These are phyloP conservation scores for Plotosus lineatus DNA, from an alignment of 2,113 vertebrate genomes.

Conservation along the genomic window DNA sequence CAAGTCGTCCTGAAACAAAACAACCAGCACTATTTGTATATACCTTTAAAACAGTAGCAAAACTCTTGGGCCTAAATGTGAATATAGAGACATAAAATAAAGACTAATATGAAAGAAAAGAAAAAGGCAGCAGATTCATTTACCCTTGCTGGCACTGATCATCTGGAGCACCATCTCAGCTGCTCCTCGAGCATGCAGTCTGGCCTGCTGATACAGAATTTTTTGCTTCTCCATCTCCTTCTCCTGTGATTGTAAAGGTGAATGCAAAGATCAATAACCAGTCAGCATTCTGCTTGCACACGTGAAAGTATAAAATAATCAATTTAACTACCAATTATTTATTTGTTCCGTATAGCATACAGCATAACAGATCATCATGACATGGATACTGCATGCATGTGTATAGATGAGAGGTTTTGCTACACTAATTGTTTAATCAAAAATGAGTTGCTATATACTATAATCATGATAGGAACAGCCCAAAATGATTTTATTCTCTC, in stretches of 20 bases:
- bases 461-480: background rate
- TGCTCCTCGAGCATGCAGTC: constrained; percentile 92
- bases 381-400: background rate
- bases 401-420: background rate
- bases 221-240: constrained; percentile 99
- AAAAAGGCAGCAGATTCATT: background rate
- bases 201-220: constrained; percentile 94
- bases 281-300: background rate
- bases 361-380: background rate
- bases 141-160: constrained; percentile 96
- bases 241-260: constrained; percentile 74
- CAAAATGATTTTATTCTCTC: too few relatives aligned
- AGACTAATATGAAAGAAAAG: background rate
- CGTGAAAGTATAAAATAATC: background rate
- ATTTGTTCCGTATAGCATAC: background rate
- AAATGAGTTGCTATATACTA: background rate
- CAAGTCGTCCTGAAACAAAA: constrained; percentile 79
- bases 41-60: background rate
- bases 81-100: background rate
- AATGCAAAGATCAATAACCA: background rate
- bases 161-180: constrained; percentile 98
- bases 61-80: background rate
- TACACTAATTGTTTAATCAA: background rate
- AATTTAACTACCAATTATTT: background rate
- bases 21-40: background rate